A percentile compares a stretch with the other conserved stretches of the same genome.
phyloP scores from a whole-genome alignment of 2,797 vertebrate species.

The Pantherophis vulpinus region DNA sequence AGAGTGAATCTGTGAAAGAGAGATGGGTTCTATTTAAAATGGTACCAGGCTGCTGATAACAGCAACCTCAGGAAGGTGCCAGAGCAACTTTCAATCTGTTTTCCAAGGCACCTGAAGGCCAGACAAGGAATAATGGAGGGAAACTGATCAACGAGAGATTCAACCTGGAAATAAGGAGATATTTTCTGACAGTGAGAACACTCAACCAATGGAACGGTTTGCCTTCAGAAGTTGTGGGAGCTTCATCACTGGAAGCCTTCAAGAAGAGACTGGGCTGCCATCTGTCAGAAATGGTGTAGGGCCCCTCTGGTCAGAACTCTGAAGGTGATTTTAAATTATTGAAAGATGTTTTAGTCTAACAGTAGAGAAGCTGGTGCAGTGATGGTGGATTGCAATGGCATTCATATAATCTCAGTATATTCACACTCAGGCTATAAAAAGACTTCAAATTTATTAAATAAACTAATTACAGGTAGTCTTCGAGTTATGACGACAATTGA shows the following conservation, averaged over 20 bases:
- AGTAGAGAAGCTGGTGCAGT: not conserved
- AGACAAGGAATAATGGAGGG: no score
- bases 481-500: no score
- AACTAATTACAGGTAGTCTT: no score
- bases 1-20: not conserved
- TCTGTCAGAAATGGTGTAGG: no score
- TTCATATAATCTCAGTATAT: not conserved
- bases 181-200: no score
- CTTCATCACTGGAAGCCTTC: no score
- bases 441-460: not conserved
- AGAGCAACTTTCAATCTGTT: not conserved
- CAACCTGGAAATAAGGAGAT: no score
- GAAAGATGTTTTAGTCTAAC: not conserved
- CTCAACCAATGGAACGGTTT: no score
- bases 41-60: not conserved
- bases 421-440: not conserved
- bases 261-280: no score
- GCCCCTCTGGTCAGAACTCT: not conserved
- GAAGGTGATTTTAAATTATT: not conserved
- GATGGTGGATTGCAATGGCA: not conserved
- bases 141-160: no score
- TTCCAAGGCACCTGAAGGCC: no score
- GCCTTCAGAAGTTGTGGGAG: no score
- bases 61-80: not conserved
- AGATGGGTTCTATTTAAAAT: not conserved